Evolutionary conservation across 1,140 invertebrate species (phyloP).

Genomic region (Drosophila bocki): DNA sequence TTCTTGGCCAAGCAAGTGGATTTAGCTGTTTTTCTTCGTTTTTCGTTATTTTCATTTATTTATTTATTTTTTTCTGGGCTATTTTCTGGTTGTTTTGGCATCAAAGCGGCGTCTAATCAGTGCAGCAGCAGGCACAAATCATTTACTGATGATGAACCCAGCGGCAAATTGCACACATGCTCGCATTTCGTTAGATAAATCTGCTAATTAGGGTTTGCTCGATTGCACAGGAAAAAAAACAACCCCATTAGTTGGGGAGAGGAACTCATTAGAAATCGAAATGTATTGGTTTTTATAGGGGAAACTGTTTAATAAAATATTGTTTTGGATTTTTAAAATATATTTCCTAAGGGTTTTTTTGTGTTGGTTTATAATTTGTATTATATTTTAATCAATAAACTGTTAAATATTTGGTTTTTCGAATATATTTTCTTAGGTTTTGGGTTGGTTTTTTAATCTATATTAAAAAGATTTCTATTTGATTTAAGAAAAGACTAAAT

Average conservation of each 20-base stretch:
- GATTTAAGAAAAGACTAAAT: no score
- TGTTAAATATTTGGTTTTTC: no score
- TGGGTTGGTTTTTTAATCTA: no score
- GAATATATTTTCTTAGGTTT: no score
- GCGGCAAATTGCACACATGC: constrained; percentile 74
- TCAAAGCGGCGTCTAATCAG: constrained; percentile 77
- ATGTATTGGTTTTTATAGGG: background rate
- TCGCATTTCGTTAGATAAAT: constrained; percentile 63
- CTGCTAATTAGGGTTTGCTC: constrained; percentile 68
- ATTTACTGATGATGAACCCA: constrained; percentile 61
- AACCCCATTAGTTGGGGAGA: constrained; percentile 2
- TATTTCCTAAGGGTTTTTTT: no score
- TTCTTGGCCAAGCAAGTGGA: constrained; percentile 27
- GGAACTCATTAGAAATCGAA: background rate
- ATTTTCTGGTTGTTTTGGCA: constrained; percentile 58
- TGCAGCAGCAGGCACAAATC: constrained; percentile 40
- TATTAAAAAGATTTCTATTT: no score
- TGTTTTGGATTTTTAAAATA: background rate
- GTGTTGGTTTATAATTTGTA: no score
- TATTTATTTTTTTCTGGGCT: constrained; percentile 10
- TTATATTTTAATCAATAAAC: no score
- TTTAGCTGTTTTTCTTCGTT: constrained; percentile 29
- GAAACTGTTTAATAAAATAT: background rate
- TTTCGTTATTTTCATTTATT: constrained; percentile 1
- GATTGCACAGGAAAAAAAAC: constrained; percentile 53